These are phyloP conservation scores for Lampris megalopsis DNA, from an alignment of 2,113 vertebrate genomes.

Conservation along the genomic window DNA sequence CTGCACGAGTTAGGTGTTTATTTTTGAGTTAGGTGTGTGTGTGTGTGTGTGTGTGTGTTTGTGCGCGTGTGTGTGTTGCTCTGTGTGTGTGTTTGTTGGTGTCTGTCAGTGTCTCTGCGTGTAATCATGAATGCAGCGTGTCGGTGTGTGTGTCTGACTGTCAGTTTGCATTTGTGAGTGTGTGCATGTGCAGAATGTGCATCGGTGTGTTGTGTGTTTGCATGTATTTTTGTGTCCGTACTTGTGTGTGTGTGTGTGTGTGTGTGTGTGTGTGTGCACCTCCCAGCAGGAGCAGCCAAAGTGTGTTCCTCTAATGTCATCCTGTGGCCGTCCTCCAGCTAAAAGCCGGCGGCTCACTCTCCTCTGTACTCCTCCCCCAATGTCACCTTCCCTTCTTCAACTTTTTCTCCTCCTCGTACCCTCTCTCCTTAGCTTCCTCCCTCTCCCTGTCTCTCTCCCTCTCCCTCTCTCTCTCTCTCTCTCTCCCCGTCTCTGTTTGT, in stretches of 20 bases:
- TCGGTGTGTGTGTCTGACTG: conserved; percentile 12
- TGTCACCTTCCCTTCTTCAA: conserved; percentile 71
- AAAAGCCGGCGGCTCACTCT: conserved; percentile 69
- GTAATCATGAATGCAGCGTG: neutral
- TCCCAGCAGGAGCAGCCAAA: conserved; percentile 77
- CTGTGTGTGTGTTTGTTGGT: conserved; percentile 41
- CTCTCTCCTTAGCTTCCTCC: conserved; percentile 17
- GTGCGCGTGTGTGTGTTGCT: conserved; percentile 44
- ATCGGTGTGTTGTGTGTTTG: conserved; percentile 33
- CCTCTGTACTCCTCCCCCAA: conserved; percentile 64
- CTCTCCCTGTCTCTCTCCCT: conserved; percentile 36
- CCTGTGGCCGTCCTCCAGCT: conserved; percentile 76
- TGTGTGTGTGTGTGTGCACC: conserved; percentile 40
- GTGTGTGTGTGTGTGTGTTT: conserved; percentile 26
- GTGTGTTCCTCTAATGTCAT: conserved; percentile 74
- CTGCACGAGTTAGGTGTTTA: conserved; percentile 54
- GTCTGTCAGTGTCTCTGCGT: neutral
- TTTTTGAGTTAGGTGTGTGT: conserved; percentile 38
- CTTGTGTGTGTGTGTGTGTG: conserved; percentile 15
- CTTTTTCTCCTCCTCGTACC: conserved; percentile 33
- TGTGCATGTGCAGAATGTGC: conserved; percentile 44
- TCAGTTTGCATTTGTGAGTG: conserved; percentile 22
- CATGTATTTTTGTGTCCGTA: conserved; percentile 6
- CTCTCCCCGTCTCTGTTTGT: conserved; percentile 70
- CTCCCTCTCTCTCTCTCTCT: conserved; percentile 15